Conservation (phyloP, 2,888 invertebrate species). For the Seladonia tumulorum region DNA sequence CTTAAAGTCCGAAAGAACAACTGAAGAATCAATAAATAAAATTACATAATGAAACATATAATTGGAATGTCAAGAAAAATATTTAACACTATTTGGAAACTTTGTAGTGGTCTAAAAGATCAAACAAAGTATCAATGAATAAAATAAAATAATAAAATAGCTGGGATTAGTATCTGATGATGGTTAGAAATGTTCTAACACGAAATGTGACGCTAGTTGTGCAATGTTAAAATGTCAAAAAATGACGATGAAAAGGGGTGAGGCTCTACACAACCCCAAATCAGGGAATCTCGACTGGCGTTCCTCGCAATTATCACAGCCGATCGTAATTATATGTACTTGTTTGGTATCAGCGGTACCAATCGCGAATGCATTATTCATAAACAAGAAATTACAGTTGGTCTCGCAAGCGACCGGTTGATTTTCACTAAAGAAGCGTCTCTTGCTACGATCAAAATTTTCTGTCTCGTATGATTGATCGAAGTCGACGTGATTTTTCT, state of each 20-base stretch:
- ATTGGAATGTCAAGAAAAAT: not conserved
- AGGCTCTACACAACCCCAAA: slow-evolving; percentile 21
- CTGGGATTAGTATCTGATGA: not conserved
- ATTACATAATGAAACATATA: too few relatives aligned
- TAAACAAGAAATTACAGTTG: slow-evolving; percentile 72
- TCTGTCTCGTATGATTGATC: slow-evolving; percentile 68
- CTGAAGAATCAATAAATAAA: too few relatives aligned
- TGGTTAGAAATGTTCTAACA: not conserved
- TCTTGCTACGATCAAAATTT: slow-evolving; percentile 31
- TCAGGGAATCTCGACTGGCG: slow-evolving; percentile 57
- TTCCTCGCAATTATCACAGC: slow-evolving; percentile 73
- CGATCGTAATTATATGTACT: slow-evolving; percentile 70
- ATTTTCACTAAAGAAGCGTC: slow-evolving; percentile 35
- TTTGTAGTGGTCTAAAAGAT: too few relatives aligned
- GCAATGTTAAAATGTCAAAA: not conserved
- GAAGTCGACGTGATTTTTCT: slow-evolving; percentile 27
- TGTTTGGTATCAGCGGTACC: slow-evolving; percentile 74
- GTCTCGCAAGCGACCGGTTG: slow-evolving; percentile 35
- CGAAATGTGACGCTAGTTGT: not conserved
- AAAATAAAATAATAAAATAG: not conserved
- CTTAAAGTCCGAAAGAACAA: too few relatives aligned
- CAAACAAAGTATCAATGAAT: not conserved
- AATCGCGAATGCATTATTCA: slow-evolving; percentile 82
- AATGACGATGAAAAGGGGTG: not conserved
- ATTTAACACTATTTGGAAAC: too few relatives aligned